Evolutionary conservation across 2,888 invertebrate genomes (phyloP), one percentile per base, ranked within the genome.

Genomic region (Tinea trinotella): DNA sequence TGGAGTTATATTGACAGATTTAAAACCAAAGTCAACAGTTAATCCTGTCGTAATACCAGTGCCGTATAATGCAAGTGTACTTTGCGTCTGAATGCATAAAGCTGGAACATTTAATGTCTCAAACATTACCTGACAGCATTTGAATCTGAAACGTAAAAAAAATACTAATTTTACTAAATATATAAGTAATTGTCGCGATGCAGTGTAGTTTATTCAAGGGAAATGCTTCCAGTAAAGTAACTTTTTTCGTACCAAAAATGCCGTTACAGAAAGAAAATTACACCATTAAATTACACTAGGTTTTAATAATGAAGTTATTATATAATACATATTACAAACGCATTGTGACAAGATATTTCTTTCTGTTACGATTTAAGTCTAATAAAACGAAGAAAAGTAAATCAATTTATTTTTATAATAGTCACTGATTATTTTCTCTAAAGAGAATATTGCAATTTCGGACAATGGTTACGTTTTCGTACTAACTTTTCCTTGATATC

Each of bases 121-220:
- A 55, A 82, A 82, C 55, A 80, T 76, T 35, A 82, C 63, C 59
- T 84, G 74, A 53, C 80, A 78, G 61, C 71, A 76, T 64, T 73
- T 71, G 4, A 68, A 60, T 62, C 83, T 82, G 72, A 18, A 66
- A 66, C 3, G 2, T 15, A 12, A 36, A 36, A 12, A 6, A 36
- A 30, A 30, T 30, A 7, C 9, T 30, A 30, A 7, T 30, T 30
- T n/a, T n/a, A n/a, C n/a, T n/a, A n/a, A n/a, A n/a, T n/a, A n/a
- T n/a, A n/a, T n/a, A n/a, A n/a, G n/a, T n/a, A n/a, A n/a, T n/a
- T n/a, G n/a, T n/a, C n/a, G n/a, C n/a, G n/a, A n/a, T n/a, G n/a
- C n/a, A n/a, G n/a, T n/a, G n/a, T n/a, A n/a, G n/a, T n/a, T n/a
- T n/a, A n/a, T n/a, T n/a, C n/a, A n/a, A n/a, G n/a, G n/a, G n/a